A percentile compares a stretch with the other conserved stretches of the same genome.
These are phyloP conservation scores for Chesias legatella DNA, from an alignment of 2,888 invertebrate species.

Conservation along the genomic window DNA sequence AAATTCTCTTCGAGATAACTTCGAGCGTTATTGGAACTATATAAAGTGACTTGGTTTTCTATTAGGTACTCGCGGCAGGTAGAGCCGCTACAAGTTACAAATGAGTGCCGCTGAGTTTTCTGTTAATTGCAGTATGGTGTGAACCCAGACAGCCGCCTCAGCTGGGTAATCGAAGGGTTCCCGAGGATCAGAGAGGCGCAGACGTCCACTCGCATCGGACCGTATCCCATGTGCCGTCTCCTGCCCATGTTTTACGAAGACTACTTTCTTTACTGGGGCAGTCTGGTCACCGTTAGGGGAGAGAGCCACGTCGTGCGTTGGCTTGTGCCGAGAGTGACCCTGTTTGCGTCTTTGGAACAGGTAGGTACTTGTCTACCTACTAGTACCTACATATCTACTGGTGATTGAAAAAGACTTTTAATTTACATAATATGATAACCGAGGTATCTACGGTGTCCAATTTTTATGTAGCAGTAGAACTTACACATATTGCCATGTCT, in stretches of 20 bases:
- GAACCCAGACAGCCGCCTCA: slow-evolving; percentile 60
- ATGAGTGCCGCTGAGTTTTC: no score
- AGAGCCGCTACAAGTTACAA: no score
- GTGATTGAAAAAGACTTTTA: no score
- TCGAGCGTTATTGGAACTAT: no score
- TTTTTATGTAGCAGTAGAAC: no score
- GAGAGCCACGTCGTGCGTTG: slow-evolving; percentile 75
- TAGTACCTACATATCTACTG: no score
- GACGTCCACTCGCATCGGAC: slow-evolving; percentile 69
- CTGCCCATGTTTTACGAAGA: slow-evolving; percentile 80
- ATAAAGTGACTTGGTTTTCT: no score
- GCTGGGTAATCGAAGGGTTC: slow-evolving; percentile 67
- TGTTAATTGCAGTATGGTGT: slow-evolving; percentile 65
- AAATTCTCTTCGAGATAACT: no score
- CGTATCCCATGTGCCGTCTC: slow-evolving; percentile 70
- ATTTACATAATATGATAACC: no score
- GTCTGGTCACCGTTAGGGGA: slow-evolving; percentile 63
- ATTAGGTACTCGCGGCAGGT: no score
- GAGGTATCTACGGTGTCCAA: no score
- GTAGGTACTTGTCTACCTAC: slow-evolving; percentile 43
- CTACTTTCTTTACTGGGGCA: slow-evolving; percentile 84
- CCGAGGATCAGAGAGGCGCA: slow-evolving; percentile 71
- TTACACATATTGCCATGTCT: no score
- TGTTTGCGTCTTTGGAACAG: slow-evolving; percentile 81
- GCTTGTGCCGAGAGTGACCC: slow-evolving; percentile 80